Conservation (phyloP, 2,113 vertebrate genomes). For the Channa argus region DNA sequence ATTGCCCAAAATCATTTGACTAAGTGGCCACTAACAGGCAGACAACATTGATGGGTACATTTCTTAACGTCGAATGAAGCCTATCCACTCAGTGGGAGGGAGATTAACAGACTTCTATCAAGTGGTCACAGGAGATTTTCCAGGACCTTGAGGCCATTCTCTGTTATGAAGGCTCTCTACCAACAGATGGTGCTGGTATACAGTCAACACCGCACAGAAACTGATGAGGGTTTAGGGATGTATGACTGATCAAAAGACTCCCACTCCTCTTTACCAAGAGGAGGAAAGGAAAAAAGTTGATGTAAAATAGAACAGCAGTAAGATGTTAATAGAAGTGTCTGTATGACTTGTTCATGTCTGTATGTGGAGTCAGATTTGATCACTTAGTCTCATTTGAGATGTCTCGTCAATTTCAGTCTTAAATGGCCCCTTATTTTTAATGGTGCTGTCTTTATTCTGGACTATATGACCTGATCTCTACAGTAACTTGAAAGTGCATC, state of each 20-base stretch:
- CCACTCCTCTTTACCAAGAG: constrained; percentile 35
- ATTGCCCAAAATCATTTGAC: constrained; percentile 1
- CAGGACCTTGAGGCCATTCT: constrained; percentile 19
- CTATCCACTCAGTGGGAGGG: constrained; percentile 32
- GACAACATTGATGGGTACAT: constrained; percentile 27
- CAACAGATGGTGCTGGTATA: constrained; percentile 73
- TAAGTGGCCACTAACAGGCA: constrained; percentile 17
- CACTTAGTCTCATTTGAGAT: constrained; percentile 31
- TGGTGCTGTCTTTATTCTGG: not conserved
- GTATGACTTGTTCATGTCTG: constrained; percentile 16
- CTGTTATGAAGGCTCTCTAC: constrained; percentile 34
- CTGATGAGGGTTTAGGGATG: constrained; percentile 11
- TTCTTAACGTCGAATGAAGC: constrained; percentile 25
- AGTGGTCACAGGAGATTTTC: constrained; percentile 45
- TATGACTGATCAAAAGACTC: constrained; percentile 34
- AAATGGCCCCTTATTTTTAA: constrained; percentile 12
- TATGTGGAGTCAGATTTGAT: constrained; percentile 35
- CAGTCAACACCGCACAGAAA: constrained; percentile 16
- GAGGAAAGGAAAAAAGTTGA: constrained; percentile 13
- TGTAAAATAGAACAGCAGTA: constrained; percentile 42
- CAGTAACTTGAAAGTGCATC: not conserved
- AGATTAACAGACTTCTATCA: constrained; percentile 46
- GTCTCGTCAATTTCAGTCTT: constrained; percentile 3
- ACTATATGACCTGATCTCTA: constrained; percentile 10
- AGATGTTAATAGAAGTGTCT: constrained; percentile 5